Base-by-base conservation (phyloP, 2,113 vertebrate genomes). In the Hyperopisus bebe region DNA sequence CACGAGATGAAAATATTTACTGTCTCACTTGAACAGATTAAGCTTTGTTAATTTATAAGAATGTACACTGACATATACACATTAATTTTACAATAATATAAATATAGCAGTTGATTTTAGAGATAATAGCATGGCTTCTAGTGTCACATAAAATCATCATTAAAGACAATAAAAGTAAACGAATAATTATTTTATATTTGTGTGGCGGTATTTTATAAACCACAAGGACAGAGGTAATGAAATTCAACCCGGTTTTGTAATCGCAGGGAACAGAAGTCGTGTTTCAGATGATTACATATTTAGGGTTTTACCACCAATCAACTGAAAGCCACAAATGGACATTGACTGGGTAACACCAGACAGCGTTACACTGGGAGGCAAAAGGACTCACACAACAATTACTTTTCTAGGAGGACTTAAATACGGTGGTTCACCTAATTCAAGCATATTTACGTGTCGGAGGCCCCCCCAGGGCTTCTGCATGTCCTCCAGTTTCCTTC, bases 1-100 rank as follows among this genome's bases (percentile, higher is more conserved):
- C 94, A 94, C 92, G 96, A 96, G 94, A 95, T 95, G 96, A 95
- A 96, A 96, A 96, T 94, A 96, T 96, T 95, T 94, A 96, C 91
- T 55, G 53, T 94, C 95, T 95, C 96, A 97, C 96, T 95, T 91
- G 94, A 92, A 95, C 94, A 95, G 93, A 92, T 70, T 93, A 42
- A 53, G 93, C 91, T 92, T 91, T 96, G 94, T 94, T 96, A 95
- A 95, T 96, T 97, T 95, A 96, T 97, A 96, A 97, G 82, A 84
- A 97, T 98, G 95, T 98, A 98, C 97, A 98, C 97, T 94, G 91
- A 97, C 96, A 96, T 96, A 95, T 98, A 97, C 97, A 98, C 96
- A 94, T 94, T 96, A 95, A 96, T 97, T 98, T 96, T 96, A 97
- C 95, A 93, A 95, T 95, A 95, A 97, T 96, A 96, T 96, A 95